Base-by-base conservation (phyloP, 2,797 vertebrate genomes). In the Florisuga fusca region DNA sequence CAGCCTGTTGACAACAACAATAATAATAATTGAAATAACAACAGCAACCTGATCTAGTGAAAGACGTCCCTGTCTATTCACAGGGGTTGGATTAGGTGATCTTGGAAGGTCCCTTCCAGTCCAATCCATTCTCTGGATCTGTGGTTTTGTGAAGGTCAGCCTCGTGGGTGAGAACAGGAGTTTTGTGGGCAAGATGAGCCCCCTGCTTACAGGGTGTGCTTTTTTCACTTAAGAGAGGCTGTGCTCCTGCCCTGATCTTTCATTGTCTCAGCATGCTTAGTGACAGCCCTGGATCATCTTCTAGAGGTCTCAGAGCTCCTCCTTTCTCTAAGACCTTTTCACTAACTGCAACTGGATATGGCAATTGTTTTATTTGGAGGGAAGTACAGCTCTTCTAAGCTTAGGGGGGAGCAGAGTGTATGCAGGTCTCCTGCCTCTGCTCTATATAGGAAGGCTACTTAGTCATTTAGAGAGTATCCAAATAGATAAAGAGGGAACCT, bases 61-160 rank as follows among this genome's bases (percentile, higher is more conserved):
- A 33, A 34, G 41, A 5, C 13, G 4, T 36, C n/a, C 33, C 33
- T 58, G 43, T 53, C 27, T 18, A 3, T 6, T 41, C 50, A 55
- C 8, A 2, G 2, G 5, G 5, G 2, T 1, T 43, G n/a, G 48
- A 21, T 46, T 5, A 4, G 45, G 22, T 23, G 48, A 27, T 25
- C 25, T 85, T 54, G 50, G 50, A 29, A 46, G 17, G 23, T 48
- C 62, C 7, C 27, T 90, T 67, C 57, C 21, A 22, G 23, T 21
- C 46, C 48, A 25, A 25, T 10, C 48, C 48, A 23, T 50, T 50
- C 48, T 50, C 10, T 50, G 48, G 22, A 12, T 18, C 15, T 84
- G 33, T 69, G 66, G 15, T 41, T 89, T 13, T 19, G 4, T 43
- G 61, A 33, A 2, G 1, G 0, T 51, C 66, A 78, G 23, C 45